Percentiles rank a stretch among this genome's conserved stretches.
phyloP scores from a whole-genome alignment of 2,113 vertebrate species.

The Pterocles gutturalis region DNA sequence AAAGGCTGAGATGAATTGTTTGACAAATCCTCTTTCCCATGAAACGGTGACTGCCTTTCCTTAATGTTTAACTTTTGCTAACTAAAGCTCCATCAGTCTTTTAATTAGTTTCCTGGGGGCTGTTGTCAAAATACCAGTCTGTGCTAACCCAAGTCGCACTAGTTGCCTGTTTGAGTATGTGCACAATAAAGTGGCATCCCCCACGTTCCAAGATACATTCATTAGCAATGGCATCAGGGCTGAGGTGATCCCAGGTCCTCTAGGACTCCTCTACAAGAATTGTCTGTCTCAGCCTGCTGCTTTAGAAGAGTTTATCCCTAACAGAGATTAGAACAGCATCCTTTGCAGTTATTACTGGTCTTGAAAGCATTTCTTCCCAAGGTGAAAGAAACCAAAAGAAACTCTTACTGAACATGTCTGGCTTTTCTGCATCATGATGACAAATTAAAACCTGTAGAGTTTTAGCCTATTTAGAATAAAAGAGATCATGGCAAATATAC shows the following conservation, averaged over 20 bases:
- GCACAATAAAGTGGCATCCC: background rate
- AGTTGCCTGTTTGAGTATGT: background rate
- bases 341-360: background rate
- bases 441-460: background rate
- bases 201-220: background rate
- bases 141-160: background rate
- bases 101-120: background rate
- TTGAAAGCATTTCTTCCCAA: background rate
- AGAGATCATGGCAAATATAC: background rate
- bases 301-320: background rate
- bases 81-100: background rate
- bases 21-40: background rate
- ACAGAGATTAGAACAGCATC: background rate
- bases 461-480: background rate
- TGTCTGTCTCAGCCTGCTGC: background rate
- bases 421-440: background rate
- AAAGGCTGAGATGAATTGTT: background rate
- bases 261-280: background rate
- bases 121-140: slow-evolving; percentile 26
- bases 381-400: background rate
- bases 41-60: background rate
- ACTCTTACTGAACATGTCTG: background rate
- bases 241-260: background rate
- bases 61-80: background rate
- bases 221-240: background rate